Evolutionary conservation across 2,113 vertebrate genomes (phyloP).

Genomic region (Sprattus sprattus): DNA sequence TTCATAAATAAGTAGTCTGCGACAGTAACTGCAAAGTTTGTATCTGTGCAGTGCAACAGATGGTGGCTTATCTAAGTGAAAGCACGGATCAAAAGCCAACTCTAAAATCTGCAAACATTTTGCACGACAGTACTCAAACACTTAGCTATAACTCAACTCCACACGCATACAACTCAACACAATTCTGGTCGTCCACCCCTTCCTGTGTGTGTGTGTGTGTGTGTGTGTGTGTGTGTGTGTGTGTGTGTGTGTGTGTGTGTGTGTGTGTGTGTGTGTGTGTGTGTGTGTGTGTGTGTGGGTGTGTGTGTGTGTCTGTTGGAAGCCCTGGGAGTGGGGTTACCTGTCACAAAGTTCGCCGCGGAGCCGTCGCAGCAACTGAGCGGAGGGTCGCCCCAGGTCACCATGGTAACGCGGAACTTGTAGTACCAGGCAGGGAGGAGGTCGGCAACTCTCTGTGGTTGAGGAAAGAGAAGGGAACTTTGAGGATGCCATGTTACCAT

Average conservation of each 20-base stretch:
- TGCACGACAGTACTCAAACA: background rate
- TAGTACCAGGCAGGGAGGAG: conserved; percentile 94
- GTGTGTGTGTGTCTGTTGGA: no score
- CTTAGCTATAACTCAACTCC: no score
- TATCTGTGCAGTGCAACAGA: background rate
- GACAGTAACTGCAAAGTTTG: background rate
- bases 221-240: no score
- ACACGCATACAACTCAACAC: no score
- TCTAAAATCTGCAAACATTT: background rate
- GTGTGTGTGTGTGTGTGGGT: no score
- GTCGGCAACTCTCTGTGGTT: conserved; percentile 81
- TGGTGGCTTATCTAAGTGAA: background rate
- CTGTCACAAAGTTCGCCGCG: conserved; percentile 90
- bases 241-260: no score
- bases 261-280: no score
- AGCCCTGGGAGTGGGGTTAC: conserved; percentile 55
- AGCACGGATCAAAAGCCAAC: background rate
- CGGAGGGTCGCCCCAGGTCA: conserved; percentile 90
- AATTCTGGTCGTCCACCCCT: no score
- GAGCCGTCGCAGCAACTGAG: conserved; percentile 90
- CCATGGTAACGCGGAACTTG: conserved; percentile 95
- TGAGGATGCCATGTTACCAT: background rate
- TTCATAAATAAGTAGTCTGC: background rate
- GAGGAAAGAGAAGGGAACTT: background rate
- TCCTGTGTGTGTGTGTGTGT: no score